A percentile compares a stretch with the other conserved stretches of the same genome.
Conservation (phyloP, 2,888 invertebrate genomes). For the Brachypalpus laphriformis region DNA sequence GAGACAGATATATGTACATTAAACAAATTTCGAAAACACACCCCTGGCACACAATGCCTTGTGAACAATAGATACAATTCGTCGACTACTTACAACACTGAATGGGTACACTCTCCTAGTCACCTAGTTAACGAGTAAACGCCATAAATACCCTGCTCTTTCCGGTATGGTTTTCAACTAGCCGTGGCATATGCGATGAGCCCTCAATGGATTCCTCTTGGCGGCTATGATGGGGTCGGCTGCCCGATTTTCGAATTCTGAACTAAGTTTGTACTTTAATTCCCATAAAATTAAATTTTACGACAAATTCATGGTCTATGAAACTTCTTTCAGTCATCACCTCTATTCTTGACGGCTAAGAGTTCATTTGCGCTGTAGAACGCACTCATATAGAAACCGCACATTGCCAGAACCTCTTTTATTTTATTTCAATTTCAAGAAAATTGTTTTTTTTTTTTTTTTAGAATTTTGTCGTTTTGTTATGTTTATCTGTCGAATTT, state of each 20-base stretch:
- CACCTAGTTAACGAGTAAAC: constrained; percentile 42
- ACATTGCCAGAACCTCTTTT: background rate
- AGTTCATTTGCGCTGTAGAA: constrained; percentile 18
- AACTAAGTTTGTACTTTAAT: constrained; percentile 52
- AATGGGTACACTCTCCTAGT: constrained; percentile 20
- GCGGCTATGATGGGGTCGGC: constrained; percentile 19
- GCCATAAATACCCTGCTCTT: constrained; percentile 25
- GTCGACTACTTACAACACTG: background rate
- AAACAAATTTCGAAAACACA: constrained; percentile 7
- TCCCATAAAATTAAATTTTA: constrained; percentile 68
- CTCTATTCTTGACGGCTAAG: background rate
- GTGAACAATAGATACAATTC: background rate
- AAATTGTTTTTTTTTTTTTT: background rate
- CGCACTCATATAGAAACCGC: background rate
- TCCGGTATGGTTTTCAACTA: constrained; percentile 10
- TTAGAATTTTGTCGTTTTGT: background rate
- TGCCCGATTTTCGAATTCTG: constrained; percentile 19
- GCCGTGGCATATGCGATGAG: constrained; percentile 24
- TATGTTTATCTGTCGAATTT: background rate
- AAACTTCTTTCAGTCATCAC: constrained; percentile 38
- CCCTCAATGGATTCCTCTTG: background rate
- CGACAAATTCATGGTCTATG: constrained; percentile 68
- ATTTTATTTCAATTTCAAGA: constrained; percentile 11
- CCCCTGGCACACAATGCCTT: constrained; percentile 2
- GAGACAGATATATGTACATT: too few species aligned